Conservation (phyloP, 2,888 invertebrate species). For the Aphodius sticticus region DNA sequence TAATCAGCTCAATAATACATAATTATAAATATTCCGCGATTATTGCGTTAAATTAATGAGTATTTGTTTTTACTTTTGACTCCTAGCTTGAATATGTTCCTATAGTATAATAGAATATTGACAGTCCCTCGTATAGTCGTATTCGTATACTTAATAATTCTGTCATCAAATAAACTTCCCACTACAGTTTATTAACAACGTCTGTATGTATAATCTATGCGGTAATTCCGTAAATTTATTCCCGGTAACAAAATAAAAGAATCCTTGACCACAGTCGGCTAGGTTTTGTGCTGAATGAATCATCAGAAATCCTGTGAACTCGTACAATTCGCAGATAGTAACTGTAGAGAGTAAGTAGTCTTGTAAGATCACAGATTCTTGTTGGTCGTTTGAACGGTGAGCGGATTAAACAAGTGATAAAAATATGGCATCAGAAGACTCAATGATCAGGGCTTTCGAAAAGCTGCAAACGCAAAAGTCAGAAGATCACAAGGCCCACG, state of each 20-base stretch:
- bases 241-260: neutral
- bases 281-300: neutral
- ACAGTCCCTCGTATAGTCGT: too few species aligned
- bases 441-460: constrained; percentile 80
- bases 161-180: too few species aligned
- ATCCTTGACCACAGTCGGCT: neutral
- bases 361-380: neutral
- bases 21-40: too few species aligned
- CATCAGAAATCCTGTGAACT: neutral
- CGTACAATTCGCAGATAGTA: neutral
- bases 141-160: too few species aligned
- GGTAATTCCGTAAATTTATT: neutral
- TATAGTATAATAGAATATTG: too few species aligned
- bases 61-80: neutral
- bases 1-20: too few species aligned
- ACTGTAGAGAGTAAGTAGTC: neutral
- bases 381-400: neutral
- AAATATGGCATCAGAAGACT: constrained; percentile 70
- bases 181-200: neutral
- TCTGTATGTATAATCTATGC: neutral
- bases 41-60: neutral
- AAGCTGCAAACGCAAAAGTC: constrained; percentile 71
- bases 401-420: constrained; percentile 44
- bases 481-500: constrained; percentile 70
- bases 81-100: too few species aligned